Conservation (phyloP, 2,113 vertebrate genomes). For the Stigmatopora nigra region DNA sequence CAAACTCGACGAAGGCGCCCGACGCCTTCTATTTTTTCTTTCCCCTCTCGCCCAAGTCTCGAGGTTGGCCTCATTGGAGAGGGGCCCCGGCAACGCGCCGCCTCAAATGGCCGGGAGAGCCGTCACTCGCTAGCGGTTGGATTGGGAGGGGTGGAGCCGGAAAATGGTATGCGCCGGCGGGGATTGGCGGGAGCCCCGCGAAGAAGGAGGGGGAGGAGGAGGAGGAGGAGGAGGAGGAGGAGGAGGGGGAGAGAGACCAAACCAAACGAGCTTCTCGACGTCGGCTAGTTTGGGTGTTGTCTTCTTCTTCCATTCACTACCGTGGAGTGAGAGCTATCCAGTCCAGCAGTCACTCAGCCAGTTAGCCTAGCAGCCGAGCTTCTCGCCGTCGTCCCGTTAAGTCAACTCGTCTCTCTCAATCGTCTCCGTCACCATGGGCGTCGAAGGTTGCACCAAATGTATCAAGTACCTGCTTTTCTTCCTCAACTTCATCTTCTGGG, state of each 20-base stretch:
- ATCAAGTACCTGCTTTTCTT: slow-evolving; percentile 95
- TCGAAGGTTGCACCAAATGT: slow-evolving; percentile 92
- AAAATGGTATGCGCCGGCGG: neutral
- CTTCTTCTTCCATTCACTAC: slow-evolving; percentile 36
- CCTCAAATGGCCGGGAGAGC: neutral
- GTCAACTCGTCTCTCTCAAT: neutral
- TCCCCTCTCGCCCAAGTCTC: too few species aligned
- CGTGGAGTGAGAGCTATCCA: neutral
- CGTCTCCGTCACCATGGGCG: slow-evolving; percentile 71
- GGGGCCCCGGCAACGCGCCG: too few species aligned
- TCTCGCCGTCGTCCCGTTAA: neutral
- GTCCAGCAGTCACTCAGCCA: too few species aligned
- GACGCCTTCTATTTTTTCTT: too few species aligned
- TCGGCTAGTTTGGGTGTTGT: slow-evolving; percentile 59
- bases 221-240: neutral
- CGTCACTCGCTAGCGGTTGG: neutral
- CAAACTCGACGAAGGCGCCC: too few species aligned
- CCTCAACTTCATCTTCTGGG: slow-evolving; percentile 97
- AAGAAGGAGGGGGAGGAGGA: neutral
- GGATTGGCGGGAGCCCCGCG: neutral
- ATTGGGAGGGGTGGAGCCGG: neutral
- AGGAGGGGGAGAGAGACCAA: neutral
- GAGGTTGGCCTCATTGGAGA: too few species aligned
- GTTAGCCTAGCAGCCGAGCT: too few species aligned
- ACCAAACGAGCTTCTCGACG: too few species aligned